A percentile compares a stretch with the other conserved stretches of the same genome.
Evolutionary conservation across 2,113 vertebrate species (phyloP).

Genomic region (Gnathonemus echidnorhynchus): DNA sequence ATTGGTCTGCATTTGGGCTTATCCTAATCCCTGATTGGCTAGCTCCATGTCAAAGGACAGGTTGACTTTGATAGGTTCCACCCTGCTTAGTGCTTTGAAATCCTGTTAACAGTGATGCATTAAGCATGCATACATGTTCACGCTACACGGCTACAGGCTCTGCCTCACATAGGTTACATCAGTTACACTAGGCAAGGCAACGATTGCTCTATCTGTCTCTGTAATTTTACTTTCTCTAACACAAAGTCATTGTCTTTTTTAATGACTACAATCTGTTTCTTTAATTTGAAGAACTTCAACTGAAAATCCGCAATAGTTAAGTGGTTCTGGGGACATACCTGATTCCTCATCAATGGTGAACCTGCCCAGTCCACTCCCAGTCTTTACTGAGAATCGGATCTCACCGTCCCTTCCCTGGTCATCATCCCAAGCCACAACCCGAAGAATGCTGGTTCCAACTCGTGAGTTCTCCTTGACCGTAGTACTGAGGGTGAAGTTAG

Average conservation of each 20-base stretch:
- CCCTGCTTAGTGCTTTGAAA: too few species aligned
- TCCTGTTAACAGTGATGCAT: too few species aligned
- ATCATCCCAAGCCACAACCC: conserved; percentile 76
- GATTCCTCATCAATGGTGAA: conserved; percentile 95
- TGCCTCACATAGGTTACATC: too few species aligned
- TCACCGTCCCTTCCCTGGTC: conserved; percentile 83
- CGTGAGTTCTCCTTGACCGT: conserved; percentile 89
- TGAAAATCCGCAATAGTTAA: neutral
- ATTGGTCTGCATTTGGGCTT: neutral
- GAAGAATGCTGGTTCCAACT: conserved; percentile 80
- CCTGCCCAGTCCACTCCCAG: conserved; percentile 83
- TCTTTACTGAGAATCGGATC: conserved; percentile 83
- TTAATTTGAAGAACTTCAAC: neutral
- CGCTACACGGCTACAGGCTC: too few species aligned
- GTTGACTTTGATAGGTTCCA: too few species aligned
- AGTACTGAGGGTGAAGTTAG: conserved; percentile 77
- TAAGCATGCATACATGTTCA: too few species aligned
- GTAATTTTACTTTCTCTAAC: neutral
- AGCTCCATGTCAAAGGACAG: too few species aligned
- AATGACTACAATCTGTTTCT: neutral
- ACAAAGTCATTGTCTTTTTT: neutral
- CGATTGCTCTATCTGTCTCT: neutral
- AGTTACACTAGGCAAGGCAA: too few species aligned
- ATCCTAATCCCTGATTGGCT: neutral
- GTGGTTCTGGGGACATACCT: conserved; percentile 63